Evolutionary conservation across 2,797 vertebrate species (phyloP).

Genomic region (Gymnopithys bicolor): DNA sequence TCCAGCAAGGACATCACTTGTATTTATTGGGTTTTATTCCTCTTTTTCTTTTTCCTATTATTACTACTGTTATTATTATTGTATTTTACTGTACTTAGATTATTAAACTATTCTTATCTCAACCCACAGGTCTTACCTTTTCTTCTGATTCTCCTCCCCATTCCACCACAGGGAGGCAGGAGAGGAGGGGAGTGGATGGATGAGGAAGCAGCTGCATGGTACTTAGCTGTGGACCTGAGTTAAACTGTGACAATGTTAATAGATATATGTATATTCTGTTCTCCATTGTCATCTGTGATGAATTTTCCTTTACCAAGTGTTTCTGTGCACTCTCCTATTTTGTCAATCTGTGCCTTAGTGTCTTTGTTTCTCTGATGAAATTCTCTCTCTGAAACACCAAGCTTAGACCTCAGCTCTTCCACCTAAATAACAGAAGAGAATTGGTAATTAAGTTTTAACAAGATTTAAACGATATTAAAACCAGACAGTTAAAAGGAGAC

Average conservation of each 20-base stretch:
- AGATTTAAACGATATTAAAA: slow-evolving; percentile 86
- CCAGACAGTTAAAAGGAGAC: slow-evolving; percentile 82
- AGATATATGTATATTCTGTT: slow-evolving; percentile 60
- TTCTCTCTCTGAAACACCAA: slow-evolving; percentile 87
- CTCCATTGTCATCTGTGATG: slow-evolving; percentile 75
- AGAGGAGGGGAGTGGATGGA: background rate
- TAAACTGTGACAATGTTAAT: background rate
- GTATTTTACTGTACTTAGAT: background rate
- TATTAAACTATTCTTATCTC: background rate
- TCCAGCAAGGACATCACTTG: background rate
- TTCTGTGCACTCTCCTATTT: slow-evolving; percentile 80
- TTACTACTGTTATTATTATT: too few species aligned
- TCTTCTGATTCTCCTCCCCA: fast-evolving
- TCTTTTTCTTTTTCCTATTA: background rate
- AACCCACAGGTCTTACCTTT: background rate
- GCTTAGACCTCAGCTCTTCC: slow-evolving; percentile 89
- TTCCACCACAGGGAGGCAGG: background rate
- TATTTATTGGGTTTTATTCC: background rate
- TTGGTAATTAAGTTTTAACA: slow-evolving; percentile 86
- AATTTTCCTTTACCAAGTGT: slow-evolving; percentile 79
- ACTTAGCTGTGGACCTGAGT: background rate
- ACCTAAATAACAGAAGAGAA: slow-evolving; percentile 84
- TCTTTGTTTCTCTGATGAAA: slow-evolving; percentile 88
- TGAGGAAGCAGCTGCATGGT: background rate
- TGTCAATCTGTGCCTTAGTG: slow-evolving; percentile 78